Base-by-base conservation (phyloP, 1,140 invertebrate genomes). In the Drosophila albomicans region DNA sequence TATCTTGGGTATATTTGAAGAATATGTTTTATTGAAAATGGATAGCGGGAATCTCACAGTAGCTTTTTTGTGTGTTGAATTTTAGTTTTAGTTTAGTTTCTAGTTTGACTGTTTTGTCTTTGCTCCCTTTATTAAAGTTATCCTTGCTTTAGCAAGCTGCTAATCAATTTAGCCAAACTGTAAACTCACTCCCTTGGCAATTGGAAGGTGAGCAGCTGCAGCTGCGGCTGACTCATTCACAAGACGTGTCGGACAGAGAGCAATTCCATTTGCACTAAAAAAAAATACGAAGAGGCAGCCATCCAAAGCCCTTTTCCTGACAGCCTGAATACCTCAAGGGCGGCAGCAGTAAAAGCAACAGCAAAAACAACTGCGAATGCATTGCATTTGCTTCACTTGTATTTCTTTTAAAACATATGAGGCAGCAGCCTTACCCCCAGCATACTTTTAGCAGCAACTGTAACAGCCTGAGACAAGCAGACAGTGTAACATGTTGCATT, bases 191-290 rank as follows among this genome's bases (percentile, higher is more conserved):
- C 13, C 28, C 32, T 57, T 7, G 5, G n/a, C 32, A 41, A 32
- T 15, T 5, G 28, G 35, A 41, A 57, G 54, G 35, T 57, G 54
- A 25, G 15, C 32, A 38, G 15, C 54, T 41, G 63, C 63, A 56
- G 51, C 32, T 35, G 64, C 30, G 13, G 3, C 20, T 25, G 20
- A 4, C 20, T 25, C 20, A 25, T 25, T 35, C 32, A 10, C 32
- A 54, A 65, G 49, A 65, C 49, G 30, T 66, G 51, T 32, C 46
- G 56, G 52, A 38, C 67, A 59, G 72, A 84, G 76, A 77, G 81
- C 81, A 84, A 82, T 84, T 84, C 77, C 72, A 84, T 70, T 84
- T 79, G 62, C 25, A 46, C 30, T 56, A 41, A 16, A 63, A 16
- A 63, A 63, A 58, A 63, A 11, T 8, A 25, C 63, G 20, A 64